Evolutionary conservation across 2,113 vertebrate genomes (phyloP).

Genomic region (Cololabis saira): DNA sequence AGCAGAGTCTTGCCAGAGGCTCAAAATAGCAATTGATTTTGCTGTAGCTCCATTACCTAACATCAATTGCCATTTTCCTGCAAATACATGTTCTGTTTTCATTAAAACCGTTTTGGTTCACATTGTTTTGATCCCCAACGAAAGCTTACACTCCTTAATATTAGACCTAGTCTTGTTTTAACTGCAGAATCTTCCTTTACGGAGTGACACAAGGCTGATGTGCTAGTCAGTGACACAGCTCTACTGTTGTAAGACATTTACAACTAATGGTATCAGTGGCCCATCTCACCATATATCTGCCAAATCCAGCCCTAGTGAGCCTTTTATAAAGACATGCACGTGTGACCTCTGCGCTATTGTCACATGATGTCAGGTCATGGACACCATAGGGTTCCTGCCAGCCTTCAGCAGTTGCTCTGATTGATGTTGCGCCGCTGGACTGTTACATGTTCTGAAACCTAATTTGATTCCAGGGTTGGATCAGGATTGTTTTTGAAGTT

Average conservation of each 20-base stretch:
- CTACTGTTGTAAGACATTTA: slow-evolving; percentile 23
- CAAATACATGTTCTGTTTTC: too few relatives aligned
- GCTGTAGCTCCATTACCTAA: too few relatives aligned
- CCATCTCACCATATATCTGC: slow-evolving; percentile 45
- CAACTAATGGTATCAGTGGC: slow-evolving; percentile 17
- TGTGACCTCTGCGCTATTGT: slow-evolving; percentile 10
- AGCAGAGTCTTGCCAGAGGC: too few relatives aligned
- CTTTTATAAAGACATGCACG: slow-evolving; percentile 18
- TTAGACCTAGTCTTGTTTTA: not conserved
- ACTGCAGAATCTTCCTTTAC: too few relatives aligned
- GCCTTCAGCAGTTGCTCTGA: slow-evolving; percentile 78
- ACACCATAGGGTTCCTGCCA: slow-evolving; percentile 38
- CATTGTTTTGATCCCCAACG: too few relatives aligned
- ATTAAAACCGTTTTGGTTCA: too few relatives aligned
- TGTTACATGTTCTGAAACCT: slow-evolving; percentile 74
- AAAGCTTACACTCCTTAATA: too few relatives aligned
- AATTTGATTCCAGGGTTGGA: not conserved
- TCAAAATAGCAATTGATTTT: too few relatives aligned
- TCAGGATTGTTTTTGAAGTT: not conserved
- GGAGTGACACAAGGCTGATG: too few relatives aligned
- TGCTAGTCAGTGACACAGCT: not conserved
- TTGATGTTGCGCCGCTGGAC: slow-evolving; percentile 78
- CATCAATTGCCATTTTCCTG: too few relatives aligned
- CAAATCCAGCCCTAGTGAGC: slow-evolving; percentile 23
- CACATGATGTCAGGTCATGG: slow-evolving; percentile 24